Evolutionary conservation across 2,888 invertebrate genomes (phyloP), one percentile per base, ranked within the genome.

Genomic region (Notocelia uddmanniana): DNA sequence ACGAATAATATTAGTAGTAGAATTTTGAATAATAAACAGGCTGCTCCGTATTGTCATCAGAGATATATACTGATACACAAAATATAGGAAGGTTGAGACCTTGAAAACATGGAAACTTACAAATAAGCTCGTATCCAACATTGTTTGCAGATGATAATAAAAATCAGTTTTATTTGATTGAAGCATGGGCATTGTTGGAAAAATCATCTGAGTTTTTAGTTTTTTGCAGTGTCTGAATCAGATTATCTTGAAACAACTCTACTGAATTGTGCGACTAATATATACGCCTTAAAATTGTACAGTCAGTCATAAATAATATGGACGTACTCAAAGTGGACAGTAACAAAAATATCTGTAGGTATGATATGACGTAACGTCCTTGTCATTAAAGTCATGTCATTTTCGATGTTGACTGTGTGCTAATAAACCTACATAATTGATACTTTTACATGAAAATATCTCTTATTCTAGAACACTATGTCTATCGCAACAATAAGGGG

Each of bases 131-230:
- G 26, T 2, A 31, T 23, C 9, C 9, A 10, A 60, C 23, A 60
- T 60, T 60, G n/a, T 23, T 45, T 60, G 60, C 15, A n/a, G 6
- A 45, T 45, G n/a, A 60, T 41, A 60, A 60, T 45, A 60, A 60
- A 60, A 45, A 18, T 41, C n/a, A 45, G 45, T 60, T 60, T 41
- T n/a, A 60, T 23, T 60, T 60, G 21, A 45, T 45, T 60, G 45
- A 60, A 45, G 41, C 23, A 60, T 60, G 59, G 41, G 41, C 3
- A 23, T 60, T 45, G 23, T 41, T n/a, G 23, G 9, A 60, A 23
- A 23, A 60, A 60, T 18, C 15, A 11, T 45, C 41, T 60, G 37
- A 15, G 37, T 60, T 60, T 23, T 59, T 37, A 60, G 23, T 60
- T 15, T 48, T 60, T 45, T 23, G 23, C 45, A n/a, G 10, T 6